Evolutionary conservation across 1,140 invertebrate genomes (phyloP).

Genomic region (Heliconius hermathena): DNA sequence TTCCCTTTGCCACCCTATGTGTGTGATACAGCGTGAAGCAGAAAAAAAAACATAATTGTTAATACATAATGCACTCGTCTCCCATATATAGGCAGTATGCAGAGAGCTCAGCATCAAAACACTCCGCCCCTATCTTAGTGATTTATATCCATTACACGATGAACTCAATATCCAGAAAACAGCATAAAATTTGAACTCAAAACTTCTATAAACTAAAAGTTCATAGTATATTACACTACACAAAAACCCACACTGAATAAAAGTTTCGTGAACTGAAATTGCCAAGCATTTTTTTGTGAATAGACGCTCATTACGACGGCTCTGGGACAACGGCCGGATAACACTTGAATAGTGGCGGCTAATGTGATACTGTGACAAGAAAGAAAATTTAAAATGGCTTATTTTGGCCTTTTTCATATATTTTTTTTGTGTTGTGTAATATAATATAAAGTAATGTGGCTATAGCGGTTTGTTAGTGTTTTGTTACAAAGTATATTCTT

Average conservation of each 20-base stretch:
- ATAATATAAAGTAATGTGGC: too few species aligned
- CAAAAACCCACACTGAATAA: background rate
- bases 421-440: too few species aligned
- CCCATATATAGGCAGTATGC: too few species aligned
- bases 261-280: background rate
- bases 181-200: background rate
- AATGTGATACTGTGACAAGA: conserved; percentile 2
- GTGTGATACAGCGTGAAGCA: too few species aligned
- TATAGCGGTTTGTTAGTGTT: background rate
- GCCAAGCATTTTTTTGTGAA: conserved; percentile 1
- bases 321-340: background rate
- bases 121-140: too few species aligned
- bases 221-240: background rate
- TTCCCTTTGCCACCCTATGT: too few species aligned
- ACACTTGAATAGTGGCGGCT: background rate
- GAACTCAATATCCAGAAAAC: too few species aligned
- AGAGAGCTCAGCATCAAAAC: too few species aligned
- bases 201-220: background rate
- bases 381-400: background rate
- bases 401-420: background rate
- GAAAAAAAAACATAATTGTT: too few species aligned
- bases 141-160: too few species aligned
- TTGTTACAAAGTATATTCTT: too few species aligned
- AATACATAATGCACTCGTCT: too few species aligned
- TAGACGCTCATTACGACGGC: conserved; percentile 5